phyloP scores from a whole-genome alignment of 2,797 vertebrate genomes.

The Premnoplex brunnescens region DNA sequence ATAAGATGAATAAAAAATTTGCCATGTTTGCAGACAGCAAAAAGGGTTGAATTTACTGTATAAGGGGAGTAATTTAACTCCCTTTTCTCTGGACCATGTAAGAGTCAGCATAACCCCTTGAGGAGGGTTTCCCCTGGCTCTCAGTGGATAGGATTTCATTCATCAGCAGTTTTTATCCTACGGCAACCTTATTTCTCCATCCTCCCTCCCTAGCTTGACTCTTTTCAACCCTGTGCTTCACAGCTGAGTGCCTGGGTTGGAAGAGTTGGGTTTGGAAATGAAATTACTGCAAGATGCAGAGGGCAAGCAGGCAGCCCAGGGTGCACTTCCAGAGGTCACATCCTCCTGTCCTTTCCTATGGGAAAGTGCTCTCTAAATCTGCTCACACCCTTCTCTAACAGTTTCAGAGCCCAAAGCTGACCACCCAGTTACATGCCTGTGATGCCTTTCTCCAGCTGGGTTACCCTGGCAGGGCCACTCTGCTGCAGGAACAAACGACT shows the following conservation, averaged over 20 bases:
- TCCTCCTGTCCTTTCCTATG: slow-evolving; percentile 60
- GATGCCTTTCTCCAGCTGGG: neutral
- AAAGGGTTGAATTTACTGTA: neutral
- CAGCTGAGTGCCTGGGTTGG: neutral
- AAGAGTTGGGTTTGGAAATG: slow-evolving; percentile 17
- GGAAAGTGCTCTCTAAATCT: slow-evolving; percentile 61
- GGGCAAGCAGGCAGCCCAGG: neutral
- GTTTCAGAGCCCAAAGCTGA: neutral
- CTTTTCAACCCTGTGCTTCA: neutral
- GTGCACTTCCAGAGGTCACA: slow-evolving; percentile 49
- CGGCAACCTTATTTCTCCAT: neutral
- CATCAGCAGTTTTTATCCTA: neutral
- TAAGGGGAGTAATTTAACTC: neutral
- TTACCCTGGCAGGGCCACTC: neutral
- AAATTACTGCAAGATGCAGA: slow-evolving; percentile 14
- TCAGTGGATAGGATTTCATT: neutral
- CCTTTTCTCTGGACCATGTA: neutral
- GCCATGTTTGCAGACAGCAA: neutral
- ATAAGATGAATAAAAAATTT: neutral
- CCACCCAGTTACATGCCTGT: neutral
- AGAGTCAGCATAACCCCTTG: neutral
- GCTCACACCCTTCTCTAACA: neutral
- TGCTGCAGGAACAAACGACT: neutral
- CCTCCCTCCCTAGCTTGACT: neutral
- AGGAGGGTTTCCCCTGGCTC: neutral